Percentiles rank a stretch among this genome's conserved stretches.
Conservation (phyloP, 1,140 invertebrate genomes). For the Tetramorium simillimum region DNA sequence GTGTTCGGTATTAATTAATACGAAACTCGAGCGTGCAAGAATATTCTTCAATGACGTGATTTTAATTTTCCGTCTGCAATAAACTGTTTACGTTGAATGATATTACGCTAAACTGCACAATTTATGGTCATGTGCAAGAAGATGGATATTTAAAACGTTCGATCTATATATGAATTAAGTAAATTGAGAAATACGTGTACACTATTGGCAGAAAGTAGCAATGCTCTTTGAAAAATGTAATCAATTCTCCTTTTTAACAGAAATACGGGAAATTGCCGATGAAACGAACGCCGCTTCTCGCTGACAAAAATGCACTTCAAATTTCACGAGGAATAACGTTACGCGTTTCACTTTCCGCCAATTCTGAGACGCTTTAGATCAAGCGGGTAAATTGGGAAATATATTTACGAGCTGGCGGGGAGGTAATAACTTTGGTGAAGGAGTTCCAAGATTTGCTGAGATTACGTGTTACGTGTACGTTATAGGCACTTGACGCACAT, state of each 20-base stretch:
- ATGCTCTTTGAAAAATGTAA: not conserved
- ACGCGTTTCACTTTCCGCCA: conserved; percentile 1
- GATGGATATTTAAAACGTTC: not conserved
- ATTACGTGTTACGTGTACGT: conserved; percentile 21
- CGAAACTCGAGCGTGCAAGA: conserved; percentile 7
- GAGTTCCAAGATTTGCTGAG: conserved; percentile 3
- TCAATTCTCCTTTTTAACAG: not conserved
- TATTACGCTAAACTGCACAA: not conserved
- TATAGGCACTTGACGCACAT: not conserved
- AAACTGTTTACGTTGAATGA: conserved; percentile 1
- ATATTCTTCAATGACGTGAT: conserved; percentile 26
- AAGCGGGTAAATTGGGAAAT: conserved; percentile 38
- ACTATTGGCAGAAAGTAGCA: not conserved
- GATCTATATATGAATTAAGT: not conserved
- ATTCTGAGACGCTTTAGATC: conserved; percentile 7
- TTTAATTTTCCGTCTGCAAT: conserved; percentile 34
- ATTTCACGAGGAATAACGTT: conserved; percentile 25
- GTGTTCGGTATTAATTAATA: conserved; percentile 54
- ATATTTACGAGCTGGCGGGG: conserved; percentile 21
- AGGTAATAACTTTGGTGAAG: conserved; percentile 36
- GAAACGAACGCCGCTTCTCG: not conserved
- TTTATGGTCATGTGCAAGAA: not conserved
- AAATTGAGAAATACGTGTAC: not conserved
- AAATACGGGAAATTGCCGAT: not conserved
- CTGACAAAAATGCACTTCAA: conserved; percentile 17